Evolutionary conservation across 2,888 invertebrate species (phyloP).

Genomic region (Gastracanthus pulcherrimus): DNA sequence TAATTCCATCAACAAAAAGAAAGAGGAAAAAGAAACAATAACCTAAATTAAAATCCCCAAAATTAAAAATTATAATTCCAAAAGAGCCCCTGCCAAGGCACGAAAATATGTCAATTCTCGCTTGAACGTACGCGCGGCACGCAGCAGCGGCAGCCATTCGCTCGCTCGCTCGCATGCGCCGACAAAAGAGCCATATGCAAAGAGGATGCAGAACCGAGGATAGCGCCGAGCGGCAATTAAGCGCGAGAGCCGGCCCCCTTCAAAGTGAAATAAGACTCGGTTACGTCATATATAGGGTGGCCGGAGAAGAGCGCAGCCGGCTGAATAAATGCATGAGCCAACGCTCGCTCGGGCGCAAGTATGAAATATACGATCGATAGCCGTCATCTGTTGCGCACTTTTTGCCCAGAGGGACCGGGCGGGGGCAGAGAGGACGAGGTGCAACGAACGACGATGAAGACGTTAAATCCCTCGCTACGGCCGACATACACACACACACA

Average conservation of each 20-base stretch:
- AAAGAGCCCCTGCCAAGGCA: too few species aligned
- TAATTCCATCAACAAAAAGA: too few species aligned
- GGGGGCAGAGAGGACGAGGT: too few species aligned
- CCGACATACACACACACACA: not conserved
- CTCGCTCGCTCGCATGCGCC: too few species aligned
- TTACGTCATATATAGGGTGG: conserved; percentile 42
- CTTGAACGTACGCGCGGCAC: too few species aligned
- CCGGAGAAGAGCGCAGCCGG: not conserved
- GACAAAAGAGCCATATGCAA: not conserved
- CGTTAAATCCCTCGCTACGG: conserved; percentile 62
- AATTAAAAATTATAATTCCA: too few species aligned
- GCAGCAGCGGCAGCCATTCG: too few species aligned
- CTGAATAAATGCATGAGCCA: conserved; percentile 39
- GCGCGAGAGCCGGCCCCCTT: not conserved
- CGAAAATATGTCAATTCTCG: too few species aligned
- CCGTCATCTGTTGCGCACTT: conserved; percentile 61
- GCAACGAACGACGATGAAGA: conserved; percentile 60
- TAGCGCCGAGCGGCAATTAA: conserved; percentile 13
- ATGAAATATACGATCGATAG: conserved; percentile 41
- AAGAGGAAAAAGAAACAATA: too few species aligned
- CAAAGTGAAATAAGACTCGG: conserved; percentile 39
- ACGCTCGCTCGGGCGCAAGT: not conserved
- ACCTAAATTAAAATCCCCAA: too few species aligned
- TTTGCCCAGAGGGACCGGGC: conserved; percentile 56
- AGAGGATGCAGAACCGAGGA: not conserved